Base-by-base conservation (phyloP, 2,888 invertebrate genomes). In the Pollenia angustigena region DNA sequence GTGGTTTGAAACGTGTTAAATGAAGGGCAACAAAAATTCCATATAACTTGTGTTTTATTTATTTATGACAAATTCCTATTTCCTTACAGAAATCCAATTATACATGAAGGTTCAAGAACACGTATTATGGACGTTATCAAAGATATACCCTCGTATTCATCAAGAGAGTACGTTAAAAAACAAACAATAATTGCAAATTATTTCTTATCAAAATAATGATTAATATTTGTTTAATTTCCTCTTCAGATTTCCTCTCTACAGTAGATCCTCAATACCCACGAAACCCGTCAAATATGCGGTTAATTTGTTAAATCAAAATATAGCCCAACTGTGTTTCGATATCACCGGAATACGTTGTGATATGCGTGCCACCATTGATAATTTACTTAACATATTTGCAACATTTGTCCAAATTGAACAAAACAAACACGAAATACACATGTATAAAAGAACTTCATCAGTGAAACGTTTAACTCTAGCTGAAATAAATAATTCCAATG, bases 261-360 rank as follows among this genome's bases (percentile, higher is more conserved):
- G 90, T 50, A 91, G 92, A 40, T 91, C 92, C 23, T 90, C 90
- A 72, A 91, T 93, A 85, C 92, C 92, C 8, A 91, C 92, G 60
- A 93, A 93, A 85, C 90, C 91, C 64, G 91, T 98, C 91, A 96
- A 97, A 86, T 98, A 98, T 93, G 99, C 96, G 6, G 96, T 99
- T 87, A 99, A 97, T 92, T 94, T 99, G 14, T 94, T 99, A 46
- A 99, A 99, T 94, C 98, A 98, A 93, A 98, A 99, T 92, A 97
- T 99, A 87, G 97, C 97, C 1, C 99, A 99, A 93, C 93, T 99
- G n/a, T 92, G 92, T 88, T 92, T 89, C 68, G 92, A 92, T 85
- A 90, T 91, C 76, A 90, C 90, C 64, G 90, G 91, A 23, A 60
- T 83, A 48, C 89, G 88, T 42, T 92, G 91, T 81, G 92, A 93